Evolutionary conservation across 2,797 vertebrate genomes (phyloP).

Genomic region (Scleropages formosus): DNA sequence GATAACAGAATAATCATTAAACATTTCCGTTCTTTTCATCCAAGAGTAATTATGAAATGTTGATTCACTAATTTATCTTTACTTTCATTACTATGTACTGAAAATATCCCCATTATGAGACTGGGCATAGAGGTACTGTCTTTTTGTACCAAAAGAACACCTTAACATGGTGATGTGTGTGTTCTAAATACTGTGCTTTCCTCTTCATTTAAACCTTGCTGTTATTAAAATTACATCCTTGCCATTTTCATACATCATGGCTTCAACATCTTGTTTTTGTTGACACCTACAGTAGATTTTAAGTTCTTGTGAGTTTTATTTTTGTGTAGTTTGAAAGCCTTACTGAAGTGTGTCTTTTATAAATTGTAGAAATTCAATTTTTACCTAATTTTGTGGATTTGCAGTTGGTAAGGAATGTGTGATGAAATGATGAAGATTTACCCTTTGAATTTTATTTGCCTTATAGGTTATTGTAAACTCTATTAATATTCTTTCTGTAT

Average conservation of each 20-base stretch:
- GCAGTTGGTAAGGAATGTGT: conserved; percentile 55
- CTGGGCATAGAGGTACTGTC: conserved; percentile 1
- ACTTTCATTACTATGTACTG: conserved; percentile 8
- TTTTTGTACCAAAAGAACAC: conserved; percentile 24
- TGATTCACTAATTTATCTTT: not conserved
- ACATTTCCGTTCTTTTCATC: conserved; percentile 18
- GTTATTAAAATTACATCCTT: not conserved
- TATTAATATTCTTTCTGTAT: conserved; percentile 63
- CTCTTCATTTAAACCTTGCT: conserved; percentile 12
- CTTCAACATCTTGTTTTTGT: conserved; percentile 17
- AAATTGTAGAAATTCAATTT: conserved; percentile 37
- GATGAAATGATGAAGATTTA: conserved; percentile 56
- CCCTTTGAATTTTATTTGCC: conserved; percentile 60
- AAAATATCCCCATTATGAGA: conserved; percentile 11
- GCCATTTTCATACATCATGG: not conserved
- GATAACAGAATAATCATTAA: not conserved
- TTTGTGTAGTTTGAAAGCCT: conserved; percentile 56
- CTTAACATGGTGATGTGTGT: conserved; percentile 6
- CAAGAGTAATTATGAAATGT: conserved; percentile 13
- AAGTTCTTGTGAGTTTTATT: conserved; percentile 22
- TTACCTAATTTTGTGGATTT: conserved; percentile 51
- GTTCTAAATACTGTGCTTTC: conserved; percentile 28
- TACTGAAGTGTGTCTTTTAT: conserved; percentile 52
- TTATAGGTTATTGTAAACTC: conserved; percentile 60
- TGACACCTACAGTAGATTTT: conserved; percentile 22